phyloP scores from a whole-genome alignment of 2,888 invertebrate species.

The Thumatha senex region DNA sequence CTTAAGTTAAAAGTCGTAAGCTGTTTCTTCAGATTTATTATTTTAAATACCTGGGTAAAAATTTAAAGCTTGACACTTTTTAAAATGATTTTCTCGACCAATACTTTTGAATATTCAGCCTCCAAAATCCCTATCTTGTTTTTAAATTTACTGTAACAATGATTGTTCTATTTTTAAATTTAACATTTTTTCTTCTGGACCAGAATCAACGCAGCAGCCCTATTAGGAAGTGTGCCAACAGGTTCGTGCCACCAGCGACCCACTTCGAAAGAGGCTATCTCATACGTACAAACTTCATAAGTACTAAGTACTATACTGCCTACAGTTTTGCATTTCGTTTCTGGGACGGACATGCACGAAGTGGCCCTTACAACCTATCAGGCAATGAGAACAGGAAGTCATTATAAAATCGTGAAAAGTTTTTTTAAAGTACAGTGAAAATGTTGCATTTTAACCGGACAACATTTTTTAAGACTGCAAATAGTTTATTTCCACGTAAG shows the following conservation, averaged over 20 bases:
- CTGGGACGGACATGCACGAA: slow-evolving; percentile 16
- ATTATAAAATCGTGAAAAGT: background rate
- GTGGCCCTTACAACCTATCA: slow-evolving; percentile 2
- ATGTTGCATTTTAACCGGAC: too few species aligned
- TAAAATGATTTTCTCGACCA: too few species aligned
- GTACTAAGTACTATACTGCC: background rate
- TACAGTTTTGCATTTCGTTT: slow-evolving; percentile 29
- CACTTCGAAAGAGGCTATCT: slow-evolving; percentile 33
- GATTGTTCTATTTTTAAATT: too few species aligned
- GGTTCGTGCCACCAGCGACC: slow-evolving; percentile 41
- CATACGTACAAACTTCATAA: slow-evolving; percentile 10
- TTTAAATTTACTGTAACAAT: too few species aligned
- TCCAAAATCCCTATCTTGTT: too few species aligned
- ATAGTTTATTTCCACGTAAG: too few species aligned
- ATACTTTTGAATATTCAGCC: too few species aligned
- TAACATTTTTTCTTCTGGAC: slow-evolving; percentile 1
- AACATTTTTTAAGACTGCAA: too few species aligned
- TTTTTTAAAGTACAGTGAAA: background rate
- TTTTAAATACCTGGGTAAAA: too few species aligned
- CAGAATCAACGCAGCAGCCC: slow-evolving; percentile 27
- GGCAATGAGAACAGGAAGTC: background rate
- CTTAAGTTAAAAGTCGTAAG: too few species aligned
- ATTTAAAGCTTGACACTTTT: too few species aligned
- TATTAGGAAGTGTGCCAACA: slow-evolving; percentile 47
- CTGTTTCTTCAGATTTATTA: too few species aligned